A percentile compares a stretch with the other conserved stretches of the same genome.
Conservation (phyloP, 2,888 invertebrate species). For the Acleris laterana region DNA sequence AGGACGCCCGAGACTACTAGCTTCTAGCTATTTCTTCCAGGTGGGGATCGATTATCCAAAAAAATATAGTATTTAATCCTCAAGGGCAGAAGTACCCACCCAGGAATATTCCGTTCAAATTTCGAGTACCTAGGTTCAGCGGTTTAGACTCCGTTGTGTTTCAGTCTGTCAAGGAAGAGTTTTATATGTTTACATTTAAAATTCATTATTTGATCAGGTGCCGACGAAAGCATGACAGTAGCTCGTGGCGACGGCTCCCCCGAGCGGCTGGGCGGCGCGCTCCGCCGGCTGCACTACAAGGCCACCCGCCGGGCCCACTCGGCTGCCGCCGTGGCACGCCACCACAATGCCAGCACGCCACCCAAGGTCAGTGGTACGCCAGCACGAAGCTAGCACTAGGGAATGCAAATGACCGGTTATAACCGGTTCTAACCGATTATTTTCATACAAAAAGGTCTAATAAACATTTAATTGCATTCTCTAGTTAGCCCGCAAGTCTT, state of each 20-base stretch:
- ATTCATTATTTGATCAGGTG: constrained; percentile 59
- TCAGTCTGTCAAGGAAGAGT: background rate
- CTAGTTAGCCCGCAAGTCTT: no score
- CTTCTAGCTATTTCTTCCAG: no score
- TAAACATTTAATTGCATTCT: no score
- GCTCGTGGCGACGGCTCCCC: constrained; percentile 75
- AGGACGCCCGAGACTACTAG: no score
- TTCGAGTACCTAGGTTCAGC: no score
- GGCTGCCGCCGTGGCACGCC: constrained; percentile 61
- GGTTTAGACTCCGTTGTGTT: background rate
- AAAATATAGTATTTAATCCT: no score
- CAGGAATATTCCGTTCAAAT: no score
- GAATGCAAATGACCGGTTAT: no score
- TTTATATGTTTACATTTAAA: background rate
- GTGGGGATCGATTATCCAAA: no score
- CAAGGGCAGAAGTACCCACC: no score
- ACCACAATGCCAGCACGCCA: constrained; percentile 54
- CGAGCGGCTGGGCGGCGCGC: constrained; percentile 82
- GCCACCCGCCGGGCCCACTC: constrained; percentile 83
- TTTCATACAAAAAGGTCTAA: no score
- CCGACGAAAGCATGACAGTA: constrained; percentile 79
- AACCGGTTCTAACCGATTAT: no score
- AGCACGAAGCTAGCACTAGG: background rate
- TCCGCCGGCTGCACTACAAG: constrained; percentile 87
- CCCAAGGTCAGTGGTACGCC: constrained; percentile 61